A percentile compares a stretch with the other conserved stretches of the same genome.
phyloP scores from a whole-genome alignment of 2,113 vertebrate genomes.

The Gnathonemus echidnorhynchus region DNA sequence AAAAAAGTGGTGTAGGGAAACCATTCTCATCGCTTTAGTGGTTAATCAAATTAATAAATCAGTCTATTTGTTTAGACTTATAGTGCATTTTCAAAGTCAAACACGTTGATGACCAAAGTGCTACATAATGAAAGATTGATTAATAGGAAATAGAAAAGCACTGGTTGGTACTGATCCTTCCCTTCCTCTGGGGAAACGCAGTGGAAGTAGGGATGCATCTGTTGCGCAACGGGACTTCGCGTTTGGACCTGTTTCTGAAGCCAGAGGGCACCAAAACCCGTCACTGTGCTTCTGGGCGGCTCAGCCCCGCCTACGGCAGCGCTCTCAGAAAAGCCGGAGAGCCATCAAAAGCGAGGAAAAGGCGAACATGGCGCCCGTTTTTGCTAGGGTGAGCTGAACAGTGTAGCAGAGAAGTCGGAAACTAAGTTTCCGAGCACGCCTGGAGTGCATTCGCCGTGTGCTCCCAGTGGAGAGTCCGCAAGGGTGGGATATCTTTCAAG shows the following conservation, averaged over 20 bases:
- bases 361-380: constrained; percentile 64
- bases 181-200: not conserved
- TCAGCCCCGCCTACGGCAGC: constrained; percentile 44
- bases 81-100: not conserved
- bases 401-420: constrained; percentile 42
- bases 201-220: not conserved
- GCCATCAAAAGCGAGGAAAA: constrained; percentile 46
- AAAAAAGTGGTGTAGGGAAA: not conserved
- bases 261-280: constrained; percentile 32
- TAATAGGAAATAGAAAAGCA: not conserved
- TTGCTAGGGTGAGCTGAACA: constrained; percentile 47
- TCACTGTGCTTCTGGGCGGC: constrained; percentile 49
- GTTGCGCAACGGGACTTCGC: not conserved
- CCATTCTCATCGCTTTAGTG: not conserved
- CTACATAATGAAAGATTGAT: not conserved
- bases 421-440: constrained; percentile 42
- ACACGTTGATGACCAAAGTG: not conserved
- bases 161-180: not conserved
- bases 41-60: not conserved
- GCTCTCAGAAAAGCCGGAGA: constrained; percentile 39
- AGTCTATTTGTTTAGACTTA: not conserved
- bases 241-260: not conserved
- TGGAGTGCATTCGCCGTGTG: not conserved
- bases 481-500: not conserved
- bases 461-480: constrained; percentile 6